Evolutionary conservation across 1,140 invertebrate species (phyloP).

Genomic region (Brachionus rotundiformis): DNA sequence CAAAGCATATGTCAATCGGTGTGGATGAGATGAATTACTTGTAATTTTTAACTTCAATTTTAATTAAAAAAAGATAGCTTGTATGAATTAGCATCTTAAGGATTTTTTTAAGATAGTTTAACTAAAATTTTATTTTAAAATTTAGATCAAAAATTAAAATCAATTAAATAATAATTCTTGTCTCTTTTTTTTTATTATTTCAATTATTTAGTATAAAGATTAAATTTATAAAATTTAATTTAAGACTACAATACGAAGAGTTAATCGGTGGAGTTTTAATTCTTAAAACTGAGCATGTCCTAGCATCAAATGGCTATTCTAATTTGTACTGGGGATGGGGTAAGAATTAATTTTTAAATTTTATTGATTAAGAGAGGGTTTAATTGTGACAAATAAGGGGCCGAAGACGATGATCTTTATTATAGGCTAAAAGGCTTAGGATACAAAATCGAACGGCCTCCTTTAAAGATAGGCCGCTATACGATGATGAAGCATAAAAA

Average conservation of each 20-base stretch:
- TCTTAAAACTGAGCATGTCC: conserved; percentile 59
- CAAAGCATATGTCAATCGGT: conserved; percentile 66
- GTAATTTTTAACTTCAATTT: conserved; percentile 53
- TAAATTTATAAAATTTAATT: too few species aligned
- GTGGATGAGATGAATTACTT: conserved; percentile 74
- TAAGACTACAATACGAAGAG: conserved; percentile 80
- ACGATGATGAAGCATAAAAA: conserved; percentile 62
- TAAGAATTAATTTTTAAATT: too few species aligned
- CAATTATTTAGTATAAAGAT: too few species aligned
- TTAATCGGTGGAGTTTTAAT: conserved; percentile 77
- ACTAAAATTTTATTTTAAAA: too few species aligned
- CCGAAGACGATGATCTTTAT: conserved; percentile 52
- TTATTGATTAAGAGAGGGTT: too few species aligned
- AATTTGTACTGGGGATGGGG: conserved; percentile 52
- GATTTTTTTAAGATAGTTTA: too few species aligned
- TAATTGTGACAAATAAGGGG: background rate
- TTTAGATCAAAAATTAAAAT: too few species aligned
- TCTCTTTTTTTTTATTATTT: too few species aligned
- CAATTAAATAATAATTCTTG: too few species aligned
- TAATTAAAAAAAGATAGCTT: too few species aligned
- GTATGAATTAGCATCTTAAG: too few species aligned
- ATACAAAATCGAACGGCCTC: conserved; percentile 58
- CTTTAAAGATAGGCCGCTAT: conserved; percentile 58
- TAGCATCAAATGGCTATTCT: conserved; percentile 46
- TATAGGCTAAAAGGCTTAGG: conserved; percentile 63